phyloP scores from a whole-genome alignment of 2,113 vertebrate species.

The Xyliphius kryptos region DNA sequence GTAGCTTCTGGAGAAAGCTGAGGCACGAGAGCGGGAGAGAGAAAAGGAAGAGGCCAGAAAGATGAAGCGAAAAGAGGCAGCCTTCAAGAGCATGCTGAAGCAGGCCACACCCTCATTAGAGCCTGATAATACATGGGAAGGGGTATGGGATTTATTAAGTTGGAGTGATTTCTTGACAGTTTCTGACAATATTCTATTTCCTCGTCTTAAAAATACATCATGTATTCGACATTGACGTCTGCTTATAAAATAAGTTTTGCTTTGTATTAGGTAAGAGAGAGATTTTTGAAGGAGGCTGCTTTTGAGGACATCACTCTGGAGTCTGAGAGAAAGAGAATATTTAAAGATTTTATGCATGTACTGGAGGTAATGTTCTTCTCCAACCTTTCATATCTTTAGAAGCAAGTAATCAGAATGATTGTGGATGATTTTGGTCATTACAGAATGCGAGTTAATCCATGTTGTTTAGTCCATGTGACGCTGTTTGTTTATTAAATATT shows the following conservation, averaged over 20 bases:
- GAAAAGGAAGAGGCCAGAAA: constrained; percentile 97
- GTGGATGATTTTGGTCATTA: too few relatives aligned
- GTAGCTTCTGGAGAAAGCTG: constrained; percentile 94
- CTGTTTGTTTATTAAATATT: too few relatives aligned
- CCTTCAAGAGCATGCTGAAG: constrained; percentile 97
- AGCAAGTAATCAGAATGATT: too few relatives aligned
- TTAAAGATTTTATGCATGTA: constrained; percentile 96
- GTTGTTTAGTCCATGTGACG: too few relatives aligned
- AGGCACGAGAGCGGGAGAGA: constrained; percentile 89
- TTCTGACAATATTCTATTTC: too few relatives aligned
- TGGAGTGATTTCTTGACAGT: neutral
- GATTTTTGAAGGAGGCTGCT: constrained; percentile 90
- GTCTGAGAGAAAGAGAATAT: constrained; percentile 94
- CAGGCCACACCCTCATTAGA: constrained; percentile 91
- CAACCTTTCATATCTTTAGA: too few relatives aligned
- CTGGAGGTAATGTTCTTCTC: constrained; percentile 95
- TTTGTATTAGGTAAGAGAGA: constrained; percentile 86
- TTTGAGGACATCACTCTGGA: constrained; percentile 97
- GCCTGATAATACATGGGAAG: constrained; percentile 84
- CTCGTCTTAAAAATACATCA: too few relatives aligned
- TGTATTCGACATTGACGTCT: neutral
- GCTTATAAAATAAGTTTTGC: too few relatives aligned
- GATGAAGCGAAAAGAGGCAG: constrained; percentile 96
- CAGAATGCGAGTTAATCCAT: too few relatives aligned
- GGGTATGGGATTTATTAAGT: constrained; percentile 61